A percentile compares a stretch with the other conserved stretches of the same genome.
phyloP scores from a whole-genome alignment of 2,113 vertebrate genomes.

The Eubucco bourcierii region DNA sequence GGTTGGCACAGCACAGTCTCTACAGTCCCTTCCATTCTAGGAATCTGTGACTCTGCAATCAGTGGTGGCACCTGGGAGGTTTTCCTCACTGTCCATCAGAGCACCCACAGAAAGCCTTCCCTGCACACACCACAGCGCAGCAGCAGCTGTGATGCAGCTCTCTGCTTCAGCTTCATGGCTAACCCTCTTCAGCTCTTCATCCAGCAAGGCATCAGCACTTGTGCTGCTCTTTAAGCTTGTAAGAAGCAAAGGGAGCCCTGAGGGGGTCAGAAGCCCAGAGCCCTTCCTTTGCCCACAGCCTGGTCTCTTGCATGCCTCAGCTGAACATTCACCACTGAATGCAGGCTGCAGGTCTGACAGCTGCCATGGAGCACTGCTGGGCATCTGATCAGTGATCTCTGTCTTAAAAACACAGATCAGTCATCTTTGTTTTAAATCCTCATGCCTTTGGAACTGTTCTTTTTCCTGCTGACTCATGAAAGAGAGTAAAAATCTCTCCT shows the following conservation, averaged over 20 bases:
- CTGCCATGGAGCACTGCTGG: neutral
- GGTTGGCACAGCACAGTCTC: no score
- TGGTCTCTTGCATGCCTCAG: neutral
- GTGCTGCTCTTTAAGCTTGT: neutral
- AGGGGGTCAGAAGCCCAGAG: neutral
- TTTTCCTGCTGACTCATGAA: neutral
- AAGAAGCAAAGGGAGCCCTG: neutral
- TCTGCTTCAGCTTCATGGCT: neutral
- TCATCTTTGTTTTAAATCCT: neutral
- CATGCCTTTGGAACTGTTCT: neutral
- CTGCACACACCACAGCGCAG: neutral
- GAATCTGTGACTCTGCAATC: neutral
- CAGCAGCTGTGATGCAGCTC: neutral
- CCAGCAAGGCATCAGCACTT: neutral
- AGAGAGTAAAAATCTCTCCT: neutral
- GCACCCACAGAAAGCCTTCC: neutral
- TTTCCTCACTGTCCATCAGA: neutral
- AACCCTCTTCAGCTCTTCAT: neutral
- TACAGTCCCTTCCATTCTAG: no score
- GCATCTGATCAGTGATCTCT: neutral
- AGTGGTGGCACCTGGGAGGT: neutral
- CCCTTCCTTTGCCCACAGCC: neutral
- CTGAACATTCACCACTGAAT: neutral
- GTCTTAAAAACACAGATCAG: neutral
- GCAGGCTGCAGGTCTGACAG: neutral